Evolutionary conservation across 2,113 vertebrate species (phyloP).

Genomic region (Acanthochromis polyacanthus): DNA sequence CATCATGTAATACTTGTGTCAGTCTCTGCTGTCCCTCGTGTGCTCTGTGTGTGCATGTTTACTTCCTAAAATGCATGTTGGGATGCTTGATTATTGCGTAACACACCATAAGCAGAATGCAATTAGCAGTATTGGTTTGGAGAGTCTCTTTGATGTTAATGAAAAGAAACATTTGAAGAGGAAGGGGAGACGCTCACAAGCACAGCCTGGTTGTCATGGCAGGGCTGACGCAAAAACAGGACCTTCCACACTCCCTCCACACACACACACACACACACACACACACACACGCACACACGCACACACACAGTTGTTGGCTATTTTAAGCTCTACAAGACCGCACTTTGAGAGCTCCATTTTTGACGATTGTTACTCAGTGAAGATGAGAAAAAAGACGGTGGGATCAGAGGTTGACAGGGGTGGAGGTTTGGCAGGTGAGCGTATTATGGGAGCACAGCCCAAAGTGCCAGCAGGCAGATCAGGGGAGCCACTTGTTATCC

Average conservation of each 20-base stretch:
- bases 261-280: conserved; percentile 25
- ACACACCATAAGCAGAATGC: conserved; percentile 50
- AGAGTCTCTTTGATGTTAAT: conserved; percentile 74
- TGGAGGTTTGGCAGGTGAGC: conserved; percentile 36
- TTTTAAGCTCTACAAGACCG: conserved; percentile 73
- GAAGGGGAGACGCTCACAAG: conserved; percentile 67
- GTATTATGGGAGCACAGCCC: conserved; percentile 38
- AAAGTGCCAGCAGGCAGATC: conserved; percentile 53
- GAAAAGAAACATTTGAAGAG: conserved; percentile 75
- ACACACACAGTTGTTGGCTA: conserved; percentile 70
- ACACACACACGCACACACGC: conserved; percentile 34
- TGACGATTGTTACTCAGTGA: conserved; percentile 53
- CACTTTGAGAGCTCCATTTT: conserved; percentile 73
- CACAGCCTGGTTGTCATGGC: conserved; percentile 80
- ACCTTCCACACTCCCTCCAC: conserved; percentile 33
- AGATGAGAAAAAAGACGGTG: conserved; percentile 21
- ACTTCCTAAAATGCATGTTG: conserved; percentile 38
- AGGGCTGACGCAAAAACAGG: conserved; percentile 73
- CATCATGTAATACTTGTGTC: conserved; percentile 18
- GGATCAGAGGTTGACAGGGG: conserved; percentile 40
- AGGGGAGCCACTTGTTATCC: conserved; percentile 64
- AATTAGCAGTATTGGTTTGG: conserved; percentile 55
- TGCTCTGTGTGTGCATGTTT: conserved; percentile 23
- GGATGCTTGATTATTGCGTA: conserved; percentile 37
- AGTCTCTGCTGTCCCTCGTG: conserved; percentile 33